Evolutionary conservation across 2,797 vertebrate genomes (phyloP).

Genomic region (Oceanodroma leucorhoa): DNA sequence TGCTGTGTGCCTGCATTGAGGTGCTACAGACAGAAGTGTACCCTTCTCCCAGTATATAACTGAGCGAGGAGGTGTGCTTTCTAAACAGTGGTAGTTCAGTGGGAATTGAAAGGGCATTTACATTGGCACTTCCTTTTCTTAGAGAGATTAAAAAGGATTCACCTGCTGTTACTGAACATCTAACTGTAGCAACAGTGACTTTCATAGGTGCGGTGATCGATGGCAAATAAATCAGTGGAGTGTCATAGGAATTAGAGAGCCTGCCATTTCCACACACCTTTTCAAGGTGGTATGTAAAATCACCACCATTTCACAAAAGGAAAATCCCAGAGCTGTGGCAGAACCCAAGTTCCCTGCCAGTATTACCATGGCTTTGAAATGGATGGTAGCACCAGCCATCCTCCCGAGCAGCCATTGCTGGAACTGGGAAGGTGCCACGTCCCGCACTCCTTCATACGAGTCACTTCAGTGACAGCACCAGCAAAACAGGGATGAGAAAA

Average conservation of each 20-base stretch:
- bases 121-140: neutral
- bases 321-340: neutral
- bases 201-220: neutral
- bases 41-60: neutral
- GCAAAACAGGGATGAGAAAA: neutral
- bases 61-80: neutral
- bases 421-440: neutral
- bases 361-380: neutral
- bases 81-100: neutral
- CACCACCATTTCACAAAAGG: neutral
- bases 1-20: neutral
- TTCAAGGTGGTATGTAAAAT: neutral
- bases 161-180: neutral
- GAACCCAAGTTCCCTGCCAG: neutral
- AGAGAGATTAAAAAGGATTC: neutral
- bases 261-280: neutral
- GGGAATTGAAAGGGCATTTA: neutral
- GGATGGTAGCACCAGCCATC: neutral
- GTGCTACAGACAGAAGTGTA: neutral
- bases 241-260: neutral
- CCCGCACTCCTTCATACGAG: neutral
- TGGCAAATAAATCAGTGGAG: neutral
- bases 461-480: neutral
- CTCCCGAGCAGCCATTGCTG: neutral
- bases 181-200: neutral